Percentiles rank a stretch among this genome's conserved stretches.
These are phyloP conservation scores for Phragmatobia fuliginosa DNA, from an alignment of 2,888 invertebrate genomes.

Conservation along the genomic window DNA sequence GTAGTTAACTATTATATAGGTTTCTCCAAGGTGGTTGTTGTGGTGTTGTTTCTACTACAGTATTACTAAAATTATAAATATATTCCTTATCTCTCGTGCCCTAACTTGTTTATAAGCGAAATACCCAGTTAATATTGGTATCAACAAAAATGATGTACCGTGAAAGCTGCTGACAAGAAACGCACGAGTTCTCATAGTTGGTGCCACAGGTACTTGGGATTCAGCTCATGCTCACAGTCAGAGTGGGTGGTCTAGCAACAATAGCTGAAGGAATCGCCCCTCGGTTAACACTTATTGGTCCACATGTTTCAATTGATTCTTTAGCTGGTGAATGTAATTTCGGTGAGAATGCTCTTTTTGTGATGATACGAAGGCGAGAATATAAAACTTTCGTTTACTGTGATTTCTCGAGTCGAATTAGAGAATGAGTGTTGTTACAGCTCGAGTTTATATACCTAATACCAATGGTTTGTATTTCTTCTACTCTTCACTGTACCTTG, in stretches of 20 bases:
- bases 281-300: constrained; percentile 80
- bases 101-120: too few relatives aligned
- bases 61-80: too few relatives aligned
- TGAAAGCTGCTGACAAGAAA: neutral
- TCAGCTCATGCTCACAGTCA: constrained; percentile 63
- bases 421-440: neutral
- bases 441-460: neutral
- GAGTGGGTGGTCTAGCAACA: constrained; percentile 73
- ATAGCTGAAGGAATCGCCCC: constrained; percentile 72
- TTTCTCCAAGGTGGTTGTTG: too few relatives aligned
- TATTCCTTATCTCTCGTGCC: too few relatives aligned
- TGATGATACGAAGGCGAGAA: constrained; percentile 39
- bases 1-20: neutral
- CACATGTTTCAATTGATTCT: constrained; percentile 79
- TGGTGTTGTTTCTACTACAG: too few relatives aligned
- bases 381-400: constrained; percentile 6
- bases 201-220: constrained; percentile 64
- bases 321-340: constrained; percentile 47
- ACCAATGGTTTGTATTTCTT: too few relatives aligned
- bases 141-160: neutral
- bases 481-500: neutral
- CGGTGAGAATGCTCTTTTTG: constrained; percentile 28
- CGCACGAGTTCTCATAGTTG: constrained; percentile 51
- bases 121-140: neutral
- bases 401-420: neutral